These are phyloP conservation scores for Okapia johnstoni DNA, from an alignment of 2,113 vertebrate genomes.

Conservation along the genomic window DNA sequence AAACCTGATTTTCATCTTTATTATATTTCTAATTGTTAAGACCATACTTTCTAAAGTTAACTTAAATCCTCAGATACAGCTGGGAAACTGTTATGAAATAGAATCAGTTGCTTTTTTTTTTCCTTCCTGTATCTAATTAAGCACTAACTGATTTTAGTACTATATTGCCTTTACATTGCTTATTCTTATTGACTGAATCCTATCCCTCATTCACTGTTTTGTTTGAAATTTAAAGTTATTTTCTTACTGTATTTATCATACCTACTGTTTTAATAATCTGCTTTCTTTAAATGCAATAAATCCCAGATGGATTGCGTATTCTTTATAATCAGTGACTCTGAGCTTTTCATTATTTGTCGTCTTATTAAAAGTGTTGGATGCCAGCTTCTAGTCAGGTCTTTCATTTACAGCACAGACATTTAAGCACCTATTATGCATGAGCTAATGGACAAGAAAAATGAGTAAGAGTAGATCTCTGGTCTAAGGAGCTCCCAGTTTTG, in stretches of 20 bases:
- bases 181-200: constrained; percentile 49
- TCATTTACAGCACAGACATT: neutral
- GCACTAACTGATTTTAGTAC: constrained; percentile 46
- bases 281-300: constrained; percentile 65
- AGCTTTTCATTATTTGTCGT: constrained; percentile 11
- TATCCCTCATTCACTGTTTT: constrained; percentile 47
- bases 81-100: neutral
- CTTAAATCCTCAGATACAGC: constrained; percentile 46
- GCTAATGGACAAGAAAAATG: neutral
- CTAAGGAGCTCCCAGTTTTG: neutral
- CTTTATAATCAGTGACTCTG: constrained; percentile 38
- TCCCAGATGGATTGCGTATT: constrained; percentile 21
- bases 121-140: neutral
- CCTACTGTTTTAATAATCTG: constrained; percentile 48
- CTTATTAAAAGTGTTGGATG: constrained; percentile 15
- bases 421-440: neutral
- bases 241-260: constrained; percentile 69
- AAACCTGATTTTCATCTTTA: constrained; percentile 68
- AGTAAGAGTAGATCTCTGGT: neutral
- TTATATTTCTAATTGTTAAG: constrained; percentile 75
- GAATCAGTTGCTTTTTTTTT: neutral
- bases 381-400: constrained; percentile 29
- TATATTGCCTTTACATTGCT: constrained; percentile 7
- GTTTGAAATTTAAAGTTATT: constrained; percentile 60
- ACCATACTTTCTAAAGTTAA: constrained; percentile 68